phyloP scores from a whole-genome alignment of 92 coral and sea anemone genomes.

The Zoanthus solanderi region DNA sequence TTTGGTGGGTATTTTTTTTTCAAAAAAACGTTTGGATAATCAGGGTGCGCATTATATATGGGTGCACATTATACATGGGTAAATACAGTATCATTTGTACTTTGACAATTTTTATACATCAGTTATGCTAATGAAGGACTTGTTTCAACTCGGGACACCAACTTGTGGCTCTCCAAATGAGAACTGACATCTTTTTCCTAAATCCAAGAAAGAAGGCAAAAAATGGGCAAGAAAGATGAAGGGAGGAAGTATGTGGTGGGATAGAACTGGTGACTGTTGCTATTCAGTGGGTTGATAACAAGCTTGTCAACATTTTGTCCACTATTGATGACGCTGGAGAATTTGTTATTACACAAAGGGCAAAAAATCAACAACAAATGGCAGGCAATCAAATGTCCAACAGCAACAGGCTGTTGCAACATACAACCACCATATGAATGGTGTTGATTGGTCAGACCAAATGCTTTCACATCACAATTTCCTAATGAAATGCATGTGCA shows the following conservation, averaged over 20 bases:
- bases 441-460: slow-evolving; percentile 17
- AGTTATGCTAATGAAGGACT: slow-evolving; percentile 58
- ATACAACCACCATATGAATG: slow-evolving; percentile 68
- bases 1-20: too few species aligned
- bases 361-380: slow-evolving; percentile 54
- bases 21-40: too few species aligned
- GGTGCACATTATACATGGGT: too few species aligned
- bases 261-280: slow-evolving; percentile 48
- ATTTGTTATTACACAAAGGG: slow-evolving; percentile 28
- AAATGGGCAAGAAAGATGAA: slow-evolving; percentile 70
- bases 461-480: slow-evolving; percentile 33
- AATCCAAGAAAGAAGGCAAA: slow-evolving; percentile 52
- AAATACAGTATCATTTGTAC: slow-evolving; percentile 76
- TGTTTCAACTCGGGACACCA: slow-evolving; percentile 57
- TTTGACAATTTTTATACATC: slow-evolving; percentile 71
- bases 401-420: slow-evolving; percentile 62
- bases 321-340: slow-evolving; percentile 70
- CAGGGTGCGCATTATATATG: too few species aligned
- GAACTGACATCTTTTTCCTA: slow-evolving; percentile 64
- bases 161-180: slow-evolving; percentile 60
- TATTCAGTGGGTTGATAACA: slow-evolving; percentile 69
- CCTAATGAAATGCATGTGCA: slow-evolving; percentile 33
- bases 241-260: slow-evolving; percentile 72
- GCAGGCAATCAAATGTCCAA: slow-evolving; percentile 53
- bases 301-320: slow-evolving; percentile 62